A percentile compares a stretch with the other conserved stretches of the same genome.
Evolutionary conservation across 2,113 vertebrate genomes (phyloP).

Genomic region (Podilymbus podiceps): DNA sequence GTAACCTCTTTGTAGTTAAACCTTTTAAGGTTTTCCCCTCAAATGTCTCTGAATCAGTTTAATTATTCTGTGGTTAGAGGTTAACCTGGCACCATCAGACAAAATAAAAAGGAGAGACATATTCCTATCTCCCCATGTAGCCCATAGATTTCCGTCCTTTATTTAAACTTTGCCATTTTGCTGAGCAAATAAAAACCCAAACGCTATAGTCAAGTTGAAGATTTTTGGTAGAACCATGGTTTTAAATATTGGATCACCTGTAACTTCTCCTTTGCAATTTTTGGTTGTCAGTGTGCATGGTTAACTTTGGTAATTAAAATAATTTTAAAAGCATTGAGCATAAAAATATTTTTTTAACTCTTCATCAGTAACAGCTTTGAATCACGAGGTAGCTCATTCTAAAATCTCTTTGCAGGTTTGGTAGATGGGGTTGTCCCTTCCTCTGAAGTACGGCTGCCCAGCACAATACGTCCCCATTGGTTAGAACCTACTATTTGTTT

Average conservation of each 20-base stretch:
- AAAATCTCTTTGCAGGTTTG: slow-evolving; percentile 71
- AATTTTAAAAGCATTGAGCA: background rate
- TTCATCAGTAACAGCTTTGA: background rate
- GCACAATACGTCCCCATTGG: slow-evolving; percentile 87
- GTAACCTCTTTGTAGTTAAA: background rate
- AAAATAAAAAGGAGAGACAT: background rate
- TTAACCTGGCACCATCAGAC: background rate
- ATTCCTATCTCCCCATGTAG: background rate
- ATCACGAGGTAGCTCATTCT: background rate
- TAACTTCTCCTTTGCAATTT: background rate
- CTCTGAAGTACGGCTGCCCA: slow-evolving; percentile 84
- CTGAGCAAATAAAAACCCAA: background rate
- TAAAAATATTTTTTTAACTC: background rate
- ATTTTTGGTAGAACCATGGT: background rate
- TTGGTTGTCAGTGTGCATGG: background rate
- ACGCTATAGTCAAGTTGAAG: background rate
- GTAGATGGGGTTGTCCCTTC: slow-evolving; percentile 79
- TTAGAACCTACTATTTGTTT: slow-evolving; percentile 91
- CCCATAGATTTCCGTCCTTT: background rate
- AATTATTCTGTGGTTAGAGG: background rate
- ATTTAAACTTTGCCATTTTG: background rate
- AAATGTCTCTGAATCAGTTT: background rate
- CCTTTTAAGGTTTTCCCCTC: background rate
- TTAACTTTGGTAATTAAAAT: background rate
- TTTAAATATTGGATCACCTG: background rate